These are phyloP conservation scores for Zaprionus taronus DNA, from an alignment of 1,140 invertebrate species.

Conservation along the genomic window DNA sequence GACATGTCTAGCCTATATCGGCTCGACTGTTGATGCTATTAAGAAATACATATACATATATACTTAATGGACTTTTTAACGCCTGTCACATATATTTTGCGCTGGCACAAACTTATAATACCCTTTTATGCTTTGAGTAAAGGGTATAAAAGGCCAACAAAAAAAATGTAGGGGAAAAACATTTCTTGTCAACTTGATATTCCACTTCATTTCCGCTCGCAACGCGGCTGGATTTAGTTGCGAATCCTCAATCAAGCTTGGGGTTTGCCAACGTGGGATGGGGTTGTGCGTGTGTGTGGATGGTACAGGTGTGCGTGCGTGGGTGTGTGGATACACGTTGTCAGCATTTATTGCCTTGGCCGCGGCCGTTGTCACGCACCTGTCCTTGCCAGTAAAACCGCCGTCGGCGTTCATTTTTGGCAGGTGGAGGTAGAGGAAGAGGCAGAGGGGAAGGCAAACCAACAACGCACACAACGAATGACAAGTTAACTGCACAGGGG, in stretches of 20 bases:
- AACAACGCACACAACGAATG: constrained; percentile 40
- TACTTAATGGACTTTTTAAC: too few relatives aligned
- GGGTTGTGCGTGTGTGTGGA: background rate
- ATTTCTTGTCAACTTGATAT: constrained; percentile 62
- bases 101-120: too few relatives aligned
- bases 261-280: background rate
- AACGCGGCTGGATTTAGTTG: constrained; percentile 46
- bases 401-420: constrained; percentile 29
- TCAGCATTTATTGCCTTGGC: constrained; percentile 31
- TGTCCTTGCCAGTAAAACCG: constrained; percentile 59
- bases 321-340: background rate
- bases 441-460: background rate
- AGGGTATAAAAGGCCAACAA: too few relatives aligned
- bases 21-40: too few relatives aligned
- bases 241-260: constrained; percentile 15
- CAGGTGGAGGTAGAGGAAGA: background rate
- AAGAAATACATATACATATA: too few relatives aligned
- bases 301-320: constrained; percentile 1
- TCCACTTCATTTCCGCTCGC: constrained; percentile 62
- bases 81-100: too few relatives aligned
- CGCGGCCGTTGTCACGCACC: constrained; percentile 64
- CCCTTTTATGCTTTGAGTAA: too few relatives aligned
- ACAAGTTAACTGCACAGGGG: constrained; percentile 18
- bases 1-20: too few relatives aligned
- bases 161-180: background rate